Conservation (phyloP, 2,888 invertebrate genomes). For the Aplocera efformata region DNA sequence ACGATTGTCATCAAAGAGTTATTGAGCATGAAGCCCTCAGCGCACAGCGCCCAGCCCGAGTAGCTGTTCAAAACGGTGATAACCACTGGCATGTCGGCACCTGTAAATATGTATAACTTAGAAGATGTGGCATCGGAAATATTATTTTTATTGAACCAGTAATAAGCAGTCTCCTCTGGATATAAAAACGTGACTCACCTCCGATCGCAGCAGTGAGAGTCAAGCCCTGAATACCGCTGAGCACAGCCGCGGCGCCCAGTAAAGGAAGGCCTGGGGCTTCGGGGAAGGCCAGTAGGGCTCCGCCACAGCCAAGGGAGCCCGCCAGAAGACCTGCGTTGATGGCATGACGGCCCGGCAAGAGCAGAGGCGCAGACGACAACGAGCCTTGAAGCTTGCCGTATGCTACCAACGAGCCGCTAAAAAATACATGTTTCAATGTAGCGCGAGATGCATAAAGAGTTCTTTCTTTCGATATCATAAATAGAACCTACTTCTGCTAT, state of each 20-base stretch:
- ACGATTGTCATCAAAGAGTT: conserved; percentile 96
- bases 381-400: conserved; percentile 94
- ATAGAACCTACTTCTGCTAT: too few species aligned
- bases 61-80: conserved; percentile 96
- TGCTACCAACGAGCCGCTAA: conserved; percentile 91
- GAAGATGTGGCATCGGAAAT: not conserved
- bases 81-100: conserved; percentile 96
- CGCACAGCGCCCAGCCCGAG: conserved; percentile 96
- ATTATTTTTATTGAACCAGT: too few species aligned
- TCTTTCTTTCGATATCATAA: too few species aligned
- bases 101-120: conserved; percentile 52
- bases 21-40: conserved; percentile 96
- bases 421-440: conserved; percentile 2
- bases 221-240: conserved; percentile 91
- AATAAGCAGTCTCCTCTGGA: too few species aligned
- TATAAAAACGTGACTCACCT: conserved; percentile 74
- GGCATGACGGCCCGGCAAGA: conserved; percentile 90
- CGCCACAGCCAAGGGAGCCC: conserved; percentile 87
- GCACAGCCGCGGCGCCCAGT: conserved; percentile 86
- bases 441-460: too few species aligned
- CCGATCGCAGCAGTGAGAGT: conserved; percentile 94
- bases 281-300: conserved; percentile 81
- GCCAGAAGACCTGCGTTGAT: conserved; percentile 85
- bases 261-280: conserved; percentile 86
- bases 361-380: conserved; percentile 88